These are phyloP conservation scores for Eupeodes luniger DNA, from an alignment of 2,888 invertebrate species.

Conservation along the genomic window DNA sequence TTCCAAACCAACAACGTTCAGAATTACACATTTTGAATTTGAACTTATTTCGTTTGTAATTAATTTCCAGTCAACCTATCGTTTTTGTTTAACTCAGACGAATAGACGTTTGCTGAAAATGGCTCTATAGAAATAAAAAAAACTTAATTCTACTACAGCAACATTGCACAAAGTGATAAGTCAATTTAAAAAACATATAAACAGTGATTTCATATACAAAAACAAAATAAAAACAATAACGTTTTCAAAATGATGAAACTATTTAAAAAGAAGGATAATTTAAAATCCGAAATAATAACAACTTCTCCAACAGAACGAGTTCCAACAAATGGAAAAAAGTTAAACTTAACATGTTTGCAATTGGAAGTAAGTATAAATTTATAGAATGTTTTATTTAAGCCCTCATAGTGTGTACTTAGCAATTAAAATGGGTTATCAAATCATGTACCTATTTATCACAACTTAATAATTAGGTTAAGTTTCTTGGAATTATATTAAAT, in stretches of 20 bases:
- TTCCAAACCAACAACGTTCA: slow-evolving; percentile 9
- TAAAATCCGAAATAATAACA: slow-evolving; percentile 82
- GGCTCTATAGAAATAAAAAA: slow-evolving; percentile 45
- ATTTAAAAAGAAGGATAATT: slow-evolving; percentile 74
- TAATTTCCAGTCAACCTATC: slow-evolving; percentile 54
- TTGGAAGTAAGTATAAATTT: slow-evolving; percentile 83
- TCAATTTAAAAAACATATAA: background rate
- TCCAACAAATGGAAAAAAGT: slow-evolving; percentile 82
- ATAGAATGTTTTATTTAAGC: background rate
- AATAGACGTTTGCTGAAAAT: slow-evolving; percentile 42
- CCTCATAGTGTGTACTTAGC: too few species aligned
- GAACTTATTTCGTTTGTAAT: slow-evolving; percentile 47
- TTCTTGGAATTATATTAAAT: too few species aligned
- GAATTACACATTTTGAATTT: slow-evolving; percentile 39
- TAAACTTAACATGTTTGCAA: slow-evolving; percentile 82
- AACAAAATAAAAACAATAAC: background rate
- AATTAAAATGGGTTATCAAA: too few species aligned
- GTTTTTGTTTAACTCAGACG: slow-evolving; percentile 38
- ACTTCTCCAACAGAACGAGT: slow-evolving; percentile 79
- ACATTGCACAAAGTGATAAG: slow-evolving; percentile 2
- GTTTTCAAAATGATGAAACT: slow-evolving; percentile 62
- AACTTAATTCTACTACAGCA: background rate
- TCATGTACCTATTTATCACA: too few species aligned
- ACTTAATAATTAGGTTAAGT: too few species aligned
- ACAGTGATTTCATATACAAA: background rate